phyloP scores from a whole-genome alignment of 2,888 invertebrate genomes.

The Ennomos quercinarius region DNA sequence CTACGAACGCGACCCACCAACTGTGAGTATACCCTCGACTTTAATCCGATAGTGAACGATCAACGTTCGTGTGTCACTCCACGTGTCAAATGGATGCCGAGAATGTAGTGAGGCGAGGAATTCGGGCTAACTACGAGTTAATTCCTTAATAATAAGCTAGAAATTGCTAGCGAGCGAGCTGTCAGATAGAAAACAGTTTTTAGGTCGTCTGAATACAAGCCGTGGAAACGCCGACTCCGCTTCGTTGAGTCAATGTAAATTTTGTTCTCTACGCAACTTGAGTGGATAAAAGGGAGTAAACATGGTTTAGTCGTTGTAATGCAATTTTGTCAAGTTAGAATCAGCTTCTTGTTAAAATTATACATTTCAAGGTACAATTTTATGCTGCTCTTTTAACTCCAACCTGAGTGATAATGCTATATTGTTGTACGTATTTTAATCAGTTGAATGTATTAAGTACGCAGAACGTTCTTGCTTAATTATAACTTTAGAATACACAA shows the following conservation, averaged over 20 bases:
- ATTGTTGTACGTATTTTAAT: no score
- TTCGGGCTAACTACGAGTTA: conserved; percentile 28
- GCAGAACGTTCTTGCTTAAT: no score
- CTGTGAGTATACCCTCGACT: conserved; percentile 28
- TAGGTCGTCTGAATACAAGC: conserved; percentile 17
- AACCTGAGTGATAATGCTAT: no score
- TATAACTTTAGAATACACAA: no score
- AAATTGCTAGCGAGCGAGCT: conserved; percentile 16
- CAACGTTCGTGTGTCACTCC: conserved; percentile 18
- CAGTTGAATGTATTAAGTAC: no score
- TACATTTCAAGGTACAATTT: not conserved
- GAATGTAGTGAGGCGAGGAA: conserved; percentile 17
- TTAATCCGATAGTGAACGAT: conserved; percentile 7
- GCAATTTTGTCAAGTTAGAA: not conserved
- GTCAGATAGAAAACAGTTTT: conserved; percentile 19
- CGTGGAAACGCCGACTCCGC: conserved; percentile 12
- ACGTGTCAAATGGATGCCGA: conserved; percentile 27
- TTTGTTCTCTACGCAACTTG: conserved; percentile 12
- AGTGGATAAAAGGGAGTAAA: conserved; percentile 4
- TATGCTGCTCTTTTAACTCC: no score
- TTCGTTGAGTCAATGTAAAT: conserved; percentile 22
- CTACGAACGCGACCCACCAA: conserved; percentile 15
- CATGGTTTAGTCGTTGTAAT: not conserved
- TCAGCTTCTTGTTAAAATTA: not conserved
- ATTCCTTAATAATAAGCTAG: conserved; percentile 27